These are phyloP conservation scores for Dicroscelio sp. DNA, from an alignment of 2,888 invertebrate species.

Conservation along the genomic window DNA sequence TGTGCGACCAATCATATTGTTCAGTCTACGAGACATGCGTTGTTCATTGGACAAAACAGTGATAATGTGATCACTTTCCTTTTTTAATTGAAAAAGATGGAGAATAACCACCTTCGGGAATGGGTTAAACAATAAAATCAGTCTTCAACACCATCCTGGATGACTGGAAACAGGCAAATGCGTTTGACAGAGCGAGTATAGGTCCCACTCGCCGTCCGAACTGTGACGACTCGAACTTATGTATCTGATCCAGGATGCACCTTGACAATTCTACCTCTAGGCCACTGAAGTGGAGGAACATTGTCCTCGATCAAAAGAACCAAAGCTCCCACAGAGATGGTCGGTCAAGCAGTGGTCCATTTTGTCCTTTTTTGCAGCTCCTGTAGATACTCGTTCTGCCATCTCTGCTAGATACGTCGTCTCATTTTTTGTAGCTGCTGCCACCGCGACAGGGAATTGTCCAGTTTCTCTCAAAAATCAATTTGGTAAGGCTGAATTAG, in stretches of 20 bases:
- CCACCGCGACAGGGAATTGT: background rate
- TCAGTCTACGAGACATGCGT: no score
- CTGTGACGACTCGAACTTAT: background rate
- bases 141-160: no score
- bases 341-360: background rate
- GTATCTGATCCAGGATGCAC: background rate
- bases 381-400: background rate
- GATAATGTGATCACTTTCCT: no score
- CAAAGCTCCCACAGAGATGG: background rate
- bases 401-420: background rate
- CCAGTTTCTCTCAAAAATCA: background rate
- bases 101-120: no score
- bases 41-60: no score
- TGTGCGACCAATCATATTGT: no score
- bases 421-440: background rate
- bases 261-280: background rate
- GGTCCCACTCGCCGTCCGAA: background rate
- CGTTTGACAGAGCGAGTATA: background rate
- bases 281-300: slow-evolving; percentile 1
- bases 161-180: background rate
- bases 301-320: background rate
- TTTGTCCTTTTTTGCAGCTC: background rate
- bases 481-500: background rate
- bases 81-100: no score
- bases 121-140: no score